Evolutionary conservation across 2,797 vertebrate species (phyloP), one percentile per base, ranked within the genome.

Genomic region (Octomys mimax): DNA sequence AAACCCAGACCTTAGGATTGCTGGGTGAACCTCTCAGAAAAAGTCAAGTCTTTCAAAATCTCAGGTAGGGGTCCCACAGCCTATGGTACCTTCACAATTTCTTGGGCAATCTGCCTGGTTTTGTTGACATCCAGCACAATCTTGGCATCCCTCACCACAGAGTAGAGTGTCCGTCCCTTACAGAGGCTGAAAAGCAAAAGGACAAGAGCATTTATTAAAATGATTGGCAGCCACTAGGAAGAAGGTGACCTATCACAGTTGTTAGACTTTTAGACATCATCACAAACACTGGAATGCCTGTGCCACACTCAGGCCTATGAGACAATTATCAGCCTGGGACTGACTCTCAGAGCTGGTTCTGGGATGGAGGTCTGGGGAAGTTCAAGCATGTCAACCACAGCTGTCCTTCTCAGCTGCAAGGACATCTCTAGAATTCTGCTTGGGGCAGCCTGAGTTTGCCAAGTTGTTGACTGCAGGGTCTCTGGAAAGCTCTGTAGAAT

Each of bases 121-220:
- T 99, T 99, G 99, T 99, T 99, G 98, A 99, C 99, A 54, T 99
- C 99, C 98, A 99, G 98, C 98, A 99, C 98, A 3, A 99, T 99
- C 98, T 99, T 99, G 98, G 99, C 99, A 0, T 99, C 99, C 95
- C 99, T 99, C 97, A 99, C 99, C 95, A 99, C 99, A 0, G 99
- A 99, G 96, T 99, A 99, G 77, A 99, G 99, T 1, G 99, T 99
- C 98, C 99, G 98, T 97, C 99, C 99, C 99, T 99, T 99, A 97
- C 99, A 99, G 98, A 99, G 98, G 98, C 99, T 99, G 98, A 14
- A 99, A 98, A 91, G 91, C n/a, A 97, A 97, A 90, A 71, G 61
- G 89, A 88, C 31, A 33, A 49, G 57, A 78, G 12, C 31, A 82
- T 10, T 64, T 2, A 2, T 26, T 46, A 39, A 73, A 57, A n/a